Evolutionary conservation across 2,888 invertebrate genomes (phyloP), one percentile per base, ranked within the genome.

Genomic region (Lochmaea capreae): DNA sequence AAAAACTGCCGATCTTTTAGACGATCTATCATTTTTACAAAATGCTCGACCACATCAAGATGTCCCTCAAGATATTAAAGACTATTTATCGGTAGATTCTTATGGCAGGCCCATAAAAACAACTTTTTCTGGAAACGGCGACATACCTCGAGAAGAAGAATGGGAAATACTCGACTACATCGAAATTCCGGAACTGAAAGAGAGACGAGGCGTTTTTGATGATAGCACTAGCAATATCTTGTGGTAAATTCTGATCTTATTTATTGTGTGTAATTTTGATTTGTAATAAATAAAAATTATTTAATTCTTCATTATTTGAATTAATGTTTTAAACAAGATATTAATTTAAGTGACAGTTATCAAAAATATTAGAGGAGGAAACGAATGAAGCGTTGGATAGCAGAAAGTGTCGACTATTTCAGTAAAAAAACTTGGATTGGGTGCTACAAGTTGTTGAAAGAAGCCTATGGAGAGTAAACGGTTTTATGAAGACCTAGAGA

Each of bases 141-240:
- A 88, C n/a, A 86, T 87, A 4, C 88, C 89, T 5, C 89, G 90
- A 63, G 91, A 91, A 75, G 86, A 88, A 65, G 89, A 91, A 77
- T 93, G 93, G 93, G 90, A 91, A 82, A 92, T 91, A 54, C 85
- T 90, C 22, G 93, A 94, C 86, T 93, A 93, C 82, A 85, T 93
- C 3, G 92, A 93, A 79, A 82, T 93, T 75, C 89, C 89, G 16
- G 79, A 79, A 65, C 75, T 81, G 54, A 78, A 70, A 54, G 75
- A 77, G 33, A 72, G 72, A 57, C 71, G 71, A 46, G 68, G 65
- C 12, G 43, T 59, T 33, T 12, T 6, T 18, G 42, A 63, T 83
- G 0, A 92, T 43, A 18, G 43, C 42, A 42, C 54, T 1, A 54
- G 54, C 18, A n/a, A 18, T 54, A 54, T 54, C 54, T 54, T 52